Percentiles rank a stretch among this genome's conserved stretches.
Conservation (phyloP, 2,797 vertebrate genomes). For the Oreochromis mossambicus region DNA sequence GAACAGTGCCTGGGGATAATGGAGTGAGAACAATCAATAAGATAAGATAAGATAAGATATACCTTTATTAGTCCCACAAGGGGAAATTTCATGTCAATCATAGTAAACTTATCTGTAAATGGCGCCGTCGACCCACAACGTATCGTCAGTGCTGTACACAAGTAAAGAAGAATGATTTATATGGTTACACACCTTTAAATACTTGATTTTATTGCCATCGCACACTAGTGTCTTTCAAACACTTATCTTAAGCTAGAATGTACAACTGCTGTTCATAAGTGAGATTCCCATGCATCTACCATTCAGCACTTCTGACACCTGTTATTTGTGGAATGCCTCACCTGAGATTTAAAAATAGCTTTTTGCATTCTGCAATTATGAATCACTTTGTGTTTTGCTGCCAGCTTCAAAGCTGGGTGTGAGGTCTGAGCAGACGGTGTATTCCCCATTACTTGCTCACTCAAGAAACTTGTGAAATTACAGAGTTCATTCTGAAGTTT, state of each 20-base stretch:
- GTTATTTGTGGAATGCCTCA: not conserved
- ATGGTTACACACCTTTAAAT: not conserved
- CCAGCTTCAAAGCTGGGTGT: constrained; percentile 27
- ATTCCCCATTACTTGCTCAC: not conserved
- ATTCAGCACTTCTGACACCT: not conserved
- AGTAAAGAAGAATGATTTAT: not conserved
- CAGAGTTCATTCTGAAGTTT: not conserved
- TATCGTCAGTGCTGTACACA: not conserved
- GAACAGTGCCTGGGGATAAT: not conserved
- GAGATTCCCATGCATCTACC: constrained; percentile 16
- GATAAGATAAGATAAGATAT: too few relatives aligned
- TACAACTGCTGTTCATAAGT: not conserved
- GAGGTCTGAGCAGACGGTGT: constrained; percentile 4
- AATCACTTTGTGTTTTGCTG: constrained; percentile 9
- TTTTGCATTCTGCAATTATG: constrained; percentile 31
- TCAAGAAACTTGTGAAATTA: constrained; percentile 3
- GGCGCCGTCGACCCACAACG: not conserved
- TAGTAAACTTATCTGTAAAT: not conserved
- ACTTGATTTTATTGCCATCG: not conserved
- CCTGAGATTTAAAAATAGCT: constrained; percentile 28
- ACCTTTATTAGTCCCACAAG: too few relatives aligned
- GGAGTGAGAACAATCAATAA: not conserved
- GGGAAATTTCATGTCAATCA: not conserved
- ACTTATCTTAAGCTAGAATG: not conserved
- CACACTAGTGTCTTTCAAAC: not conserved